A percentile compares a stretch with the other conserved stretches of the same genome.
Evolutionary conservation across 2,113 vertebrate species (phyloP).

Genomic region (Sula dactylatra): DNA sequence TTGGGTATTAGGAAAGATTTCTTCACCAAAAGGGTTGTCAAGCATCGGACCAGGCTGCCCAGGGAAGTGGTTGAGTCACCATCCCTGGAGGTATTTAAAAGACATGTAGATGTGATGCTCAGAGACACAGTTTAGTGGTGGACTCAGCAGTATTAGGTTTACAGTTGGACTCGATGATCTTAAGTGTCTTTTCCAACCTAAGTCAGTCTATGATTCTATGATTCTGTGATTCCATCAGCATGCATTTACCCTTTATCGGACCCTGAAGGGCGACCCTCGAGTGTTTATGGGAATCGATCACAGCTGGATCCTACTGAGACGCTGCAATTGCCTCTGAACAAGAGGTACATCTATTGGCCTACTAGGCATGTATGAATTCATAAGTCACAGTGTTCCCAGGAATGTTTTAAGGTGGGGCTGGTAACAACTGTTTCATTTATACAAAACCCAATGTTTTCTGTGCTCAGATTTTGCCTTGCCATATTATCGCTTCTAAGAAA

Average conservation of each 20-base stretch:
- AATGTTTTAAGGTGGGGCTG: background rate
- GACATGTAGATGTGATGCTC: too few species aligned
- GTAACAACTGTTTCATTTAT: background rate
- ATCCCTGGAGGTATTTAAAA: too few species aligned
- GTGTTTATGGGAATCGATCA: background rate
- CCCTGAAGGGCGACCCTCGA: background rate
- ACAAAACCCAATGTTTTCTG: background rate
- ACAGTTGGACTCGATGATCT: background rate
- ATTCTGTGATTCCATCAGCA: background rate
- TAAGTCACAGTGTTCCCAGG: background rate
- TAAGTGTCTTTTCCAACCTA: background rate
- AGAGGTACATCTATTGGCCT: background rate
- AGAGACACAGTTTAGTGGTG: too few species aligned
- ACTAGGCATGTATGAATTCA: background rate
- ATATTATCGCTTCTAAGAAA: background rate
- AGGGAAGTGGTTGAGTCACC: too few species aligned
- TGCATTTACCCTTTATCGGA: background rate
- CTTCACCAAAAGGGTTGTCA: too few species aligned
- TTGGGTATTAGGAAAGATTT: too few species aligned
- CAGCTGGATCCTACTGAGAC: background rate
- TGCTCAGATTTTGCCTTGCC: background rate
- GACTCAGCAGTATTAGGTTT: background rate
- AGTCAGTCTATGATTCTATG: background rate
- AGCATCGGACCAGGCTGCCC: too few species aligned
- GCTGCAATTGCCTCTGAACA: background rate